Conservation (phyloP, 2,113 vertebrate species). For the Nothoprocta pentlandii region DNA sequence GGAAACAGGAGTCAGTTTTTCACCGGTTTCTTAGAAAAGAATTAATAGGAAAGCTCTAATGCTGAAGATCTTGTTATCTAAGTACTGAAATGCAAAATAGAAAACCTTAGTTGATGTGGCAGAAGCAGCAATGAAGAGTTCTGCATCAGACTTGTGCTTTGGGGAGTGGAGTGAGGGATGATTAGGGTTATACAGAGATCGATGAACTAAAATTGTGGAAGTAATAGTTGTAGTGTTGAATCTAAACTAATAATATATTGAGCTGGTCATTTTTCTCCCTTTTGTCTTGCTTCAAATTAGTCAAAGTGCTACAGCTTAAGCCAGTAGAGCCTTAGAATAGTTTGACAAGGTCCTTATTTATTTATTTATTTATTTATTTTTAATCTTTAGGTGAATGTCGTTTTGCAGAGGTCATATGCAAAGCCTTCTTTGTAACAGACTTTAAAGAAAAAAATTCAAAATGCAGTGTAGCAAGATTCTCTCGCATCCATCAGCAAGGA, state of each 20-base stretch:
- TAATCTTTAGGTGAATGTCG: not conserved
- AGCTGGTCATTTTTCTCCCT: not conserved
- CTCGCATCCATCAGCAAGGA: not conserved
- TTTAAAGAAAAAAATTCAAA: not conserved
- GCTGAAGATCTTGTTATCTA: not conserved
- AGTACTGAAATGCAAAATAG: accelerated
- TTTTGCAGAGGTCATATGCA: not conserved
- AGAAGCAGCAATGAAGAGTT: not conserved
- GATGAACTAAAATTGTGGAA: not conserved
- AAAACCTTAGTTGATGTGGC: not conserved
- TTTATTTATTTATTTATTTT: not conserved
- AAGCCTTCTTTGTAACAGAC: not conserved
- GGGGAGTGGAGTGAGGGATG: no score
- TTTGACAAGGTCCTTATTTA: not conserved
- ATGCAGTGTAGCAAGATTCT: not conserved
- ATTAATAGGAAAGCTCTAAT: accelerated
- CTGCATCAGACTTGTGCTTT: not conserved
- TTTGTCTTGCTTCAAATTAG: not conserved
- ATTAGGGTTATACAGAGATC: not conserved
- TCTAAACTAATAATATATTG: not conserved
- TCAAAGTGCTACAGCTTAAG: not conserved
- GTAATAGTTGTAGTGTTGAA: not conserved
- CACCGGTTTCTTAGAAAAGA: not conserved
- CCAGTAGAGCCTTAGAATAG: not conserved
- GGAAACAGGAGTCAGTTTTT: not conserved